Evolutionary conservation across 2,797 vertebrate species (phyloP).

Genomic region (Taenioides sp.): DNA sequence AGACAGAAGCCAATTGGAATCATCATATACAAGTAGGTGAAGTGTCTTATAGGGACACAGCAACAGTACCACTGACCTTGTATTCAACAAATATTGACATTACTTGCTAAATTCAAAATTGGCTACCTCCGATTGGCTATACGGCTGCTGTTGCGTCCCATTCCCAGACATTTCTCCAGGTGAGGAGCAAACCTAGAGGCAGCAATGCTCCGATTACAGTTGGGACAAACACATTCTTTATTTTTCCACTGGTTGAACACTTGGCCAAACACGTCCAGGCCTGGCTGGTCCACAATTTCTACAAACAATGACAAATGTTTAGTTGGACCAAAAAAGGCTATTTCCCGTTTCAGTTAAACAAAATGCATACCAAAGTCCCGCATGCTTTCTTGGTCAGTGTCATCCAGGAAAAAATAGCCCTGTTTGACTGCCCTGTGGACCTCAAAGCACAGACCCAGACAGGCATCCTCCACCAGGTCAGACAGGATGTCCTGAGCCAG

Average conservation of each 20-base stretch:
- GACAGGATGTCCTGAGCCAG: conserved; percentile 96
- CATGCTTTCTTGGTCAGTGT: conserved; percentile 97
- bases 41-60: too few species aligned
- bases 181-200: conserved; percentile 97
- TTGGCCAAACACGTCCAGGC: conserved; percentile 97
- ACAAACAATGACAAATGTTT: background rate
- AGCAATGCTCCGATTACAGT: conserved; percentile 96
- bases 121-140: conserved; percentile 93
- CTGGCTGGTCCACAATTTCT: conserved; percentile 99
- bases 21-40: background rate
- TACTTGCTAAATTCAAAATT: too few species aligned
- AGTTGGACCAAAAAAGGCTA: background rate
- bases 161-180: conserved; percentile 97
- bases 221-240: conserved; percentile 98
- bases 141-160: conserved; percentile 98
- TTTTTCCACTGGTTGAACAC: conserved; percentile 99
- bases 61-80: too few species aligned
- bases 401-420: conserved; percentile 96
- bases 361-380: conserved; percentile 91
- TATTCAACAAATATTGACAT: too few species aligned
- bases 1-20: background rate
- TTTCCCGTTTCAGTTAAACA: too few species aligned
- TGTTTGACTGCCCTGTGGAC: conserved; percentile 97
- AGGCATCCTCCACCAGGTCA: conserved; percentile 97
- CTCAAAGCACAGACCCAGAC: conserved; percentile 96